These are phyloP conservation scores for Hecatera dysodea DNA, from an alignment of 2,888 invertebrate genomes.

Conservation along the genomic window DNA sequence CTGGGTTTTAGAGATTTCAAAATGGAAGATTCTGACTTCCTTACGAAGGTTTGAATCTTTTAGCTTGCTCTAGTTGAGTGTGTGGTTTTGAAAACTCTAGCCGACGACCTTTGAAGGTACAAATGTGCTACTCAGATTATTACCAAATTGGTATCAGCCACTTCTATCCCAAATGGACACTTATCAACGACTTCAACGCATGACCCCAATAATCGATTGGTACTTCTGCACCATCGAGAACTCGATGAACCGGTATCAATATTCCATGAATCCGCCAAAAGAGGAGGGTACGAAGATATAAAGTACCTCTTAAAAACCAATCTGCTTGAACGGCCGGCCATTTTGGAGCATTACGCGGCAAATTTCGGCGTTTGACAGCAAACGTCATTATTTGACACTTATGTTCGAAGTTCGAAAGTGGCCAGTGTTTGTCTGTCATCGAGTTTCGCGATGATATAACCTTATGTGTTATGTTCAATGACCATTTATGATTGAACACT, in stretches of 20 bases:
- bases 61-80: background rate
- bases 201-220: constrained; percentile 25
- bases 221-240: constrained; percentile 19
- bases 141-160: constrained; percentile 4
- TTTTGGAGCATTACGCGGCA: constrained; percentile 56
- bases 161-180: background rate
- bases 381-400: constrained; percentile 50
- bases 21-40: background rate
- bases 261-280: constrained; percentile 41
- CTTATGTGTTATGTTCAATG: constrained; percentile 10
- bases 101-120: background rate
- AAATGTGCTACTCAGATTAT: too few relatives aligned
- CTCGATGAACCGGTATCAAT: constrained; percentile 37
- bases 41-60: background rate
- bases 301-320: constrained; percentile 51
- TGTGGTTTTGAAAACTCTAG: too few relatives aligned
- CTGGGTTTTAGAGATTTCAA: background rate
- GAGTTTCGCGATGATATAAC: constrained; percentile 30
- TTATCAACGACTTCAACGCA: constrained; percentile 16
- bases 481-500: background rate
- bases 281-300: constrained; percentile 24
- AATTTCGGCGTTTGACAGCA: constrained; percentile 33
- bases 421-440: constrained; percentile 36
- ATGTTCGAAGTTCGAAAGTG: constrained; percentile 47
- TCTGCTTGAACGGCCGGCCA: constrained; percentile 43